Percentiles rank a stretch among this genome's conserved stretches.
phyloP scores from a whole-genome alignment of 2,113 vertebrate genomes.

The Sinocyclocheilus anshuiensis region DNA sequence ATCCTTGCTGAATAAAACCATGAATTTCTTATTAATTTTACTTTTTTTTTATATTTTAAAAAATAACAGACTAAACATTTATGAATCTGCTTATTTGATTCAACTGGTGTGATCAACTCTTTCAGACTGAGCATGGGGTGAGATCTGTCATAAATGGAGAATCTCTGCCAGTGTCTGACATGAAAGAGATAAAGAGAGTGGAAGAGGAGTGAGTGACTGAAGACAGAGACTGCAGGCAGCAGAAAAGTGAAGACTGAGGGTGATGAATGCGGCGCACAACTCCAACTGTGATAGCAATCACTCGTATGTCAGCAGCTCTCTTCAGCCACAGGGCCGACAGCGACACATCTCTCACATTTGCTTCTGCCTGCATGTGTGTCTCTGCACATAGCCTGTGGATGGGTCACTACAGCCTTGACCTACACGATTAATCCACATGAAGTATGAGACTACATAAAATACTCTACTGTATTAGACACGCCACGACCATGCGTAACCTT shows the following conservation, averaged over 20 bases:
- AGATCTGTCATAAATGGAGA: slow-evolving; percentile 18
- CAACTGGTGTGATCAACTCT: neutral
- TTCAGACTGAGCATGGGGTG: neutral
- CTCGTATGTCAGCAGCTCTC: slow-evolving; percentile 22
- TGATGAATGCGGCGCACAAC: slow-evolving; percentile 23
- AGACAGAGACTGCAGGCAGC: slow-evolving; percentile 19
- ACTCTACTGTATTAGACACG: slow-evolving; percentile 8
- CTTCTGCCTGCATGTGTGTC: neutral
- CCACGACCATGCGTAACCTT: neutral
- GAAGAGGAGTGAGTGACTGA: slow-evolving; percentile 18
- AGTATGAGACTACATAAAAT: slow-evolving; percentile 26
- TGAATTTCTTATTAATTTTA: neutral
- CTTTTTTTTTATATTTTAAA: neutral
- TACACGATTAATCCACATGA: slow-evolving; percentile 35
- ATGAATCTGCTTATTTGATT: neutral
- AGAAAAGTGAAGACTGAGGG: slow-evolving; percentile 16
- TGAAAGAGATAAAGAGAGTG: slow-evolving; percentile 15
- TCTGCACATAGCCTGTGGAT: neutral
- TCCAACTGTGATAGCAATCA: slow-evolving; percentile 40
- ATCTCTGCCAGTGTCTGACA: neutral
- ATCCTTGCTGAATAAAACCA: neutral
- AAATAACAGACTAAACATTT: neutral
- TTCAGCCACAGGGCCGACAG: slow-evolving; percentile 17
- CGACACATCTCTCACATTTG: neutral
- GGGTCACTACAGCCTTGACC: slow-evolving; percentile 28